These are phyloP conservation scores for Triplophysa siluroides DNA, from an alignment of 2,113 vertebrate genomes.

Conservation along the genomic window DNA sequence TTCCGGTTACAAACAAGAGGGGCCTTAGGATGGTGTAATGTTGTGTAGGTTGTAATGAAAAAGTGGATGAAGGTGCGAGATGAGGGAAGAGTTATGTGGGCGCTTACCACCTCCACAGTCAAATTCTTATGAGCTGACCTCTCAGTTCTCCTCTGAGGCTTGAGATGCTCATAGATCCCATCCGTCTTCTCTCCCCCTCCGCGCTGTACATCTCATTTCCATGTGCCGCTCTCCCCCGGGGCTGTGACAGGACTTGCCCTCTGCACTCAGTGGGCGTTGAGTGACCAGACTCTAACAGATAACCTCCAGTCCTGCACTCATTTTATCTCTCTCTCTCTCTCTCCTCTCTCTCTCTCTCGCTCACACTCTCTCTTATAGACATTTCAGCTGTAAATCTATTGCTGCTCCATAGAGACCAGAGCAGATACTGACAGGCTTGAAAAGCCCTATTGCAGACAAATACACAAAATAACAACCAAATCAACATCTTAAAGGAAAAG, in stretches of 20 bases:
- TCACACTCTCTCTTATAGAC: not conserved
- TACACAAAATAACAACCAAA: too few species aligned
- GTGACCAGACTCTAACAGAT: slow-evolving; percentile 36
- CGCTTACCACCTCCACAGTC: slow-evolving; percentile 19
- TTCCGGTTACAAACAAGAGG: not conserved
- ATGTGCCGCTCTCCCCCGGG: not conserved
- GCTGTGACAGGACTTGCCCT: slow-evolving; percentile 23
- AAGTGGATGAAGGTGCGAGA: not conserved
- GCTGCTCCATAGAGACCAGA: not conserved
- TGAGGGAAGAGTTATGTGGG: not conserved
- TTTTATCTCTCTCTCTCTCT: not conserved
- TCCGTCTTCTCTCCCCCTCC: slow-evolving; percentile 39
- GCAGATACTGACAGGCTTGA: not conserved
- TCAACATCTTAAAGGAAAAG: too few species aligned
- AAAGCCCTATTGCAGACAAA: too few species aligned
- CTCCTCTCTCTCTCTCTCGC: not conserved
- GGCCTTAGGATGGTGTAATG: not conserved
- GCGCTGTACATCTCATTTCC: slow-evolving; percentile 38
- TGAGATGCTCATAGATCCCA: slow-evolving; percentile 61
- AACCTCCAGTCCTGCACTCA: not conserved
- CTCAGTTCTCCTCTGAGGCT: slow-evolving; percentile 51
- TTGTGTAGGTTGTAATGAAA: slow-evolving; percentile 14
- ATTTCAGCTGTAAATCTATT: not conserved
- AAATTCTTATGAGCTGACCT: slow-evolving; percentile 36
- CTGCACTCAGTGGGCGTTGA: slow-evolving; percentile 37